These are phyloP conservation scores for Peromyscus polionotus DNA, from an alignment of 2,113 vertebrate species.

Conservation along the genomic window DNA sequence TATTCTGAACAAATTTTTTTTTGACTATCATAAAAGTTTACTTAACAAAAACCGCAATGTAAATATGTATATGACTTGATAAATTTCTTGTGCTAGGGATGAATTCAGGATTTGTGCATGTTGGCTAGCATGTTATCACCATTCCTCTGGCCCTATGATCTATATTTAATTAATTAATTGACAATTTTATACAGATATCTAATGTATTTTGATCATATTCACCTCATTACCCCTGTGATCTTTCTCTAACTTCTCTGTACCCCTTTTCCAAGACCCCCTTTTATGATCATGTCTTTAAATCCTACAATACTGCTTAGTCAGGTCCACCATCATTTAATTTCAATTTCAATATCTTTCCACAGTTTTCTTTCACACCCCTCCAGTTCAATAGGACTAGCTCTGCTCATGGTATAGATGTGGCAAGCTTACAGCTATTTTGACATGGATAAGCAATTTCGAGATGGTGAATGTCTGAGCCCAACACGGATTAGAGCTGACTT, in stretches of 20 bases:
- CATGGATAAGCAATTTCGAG: background rate
- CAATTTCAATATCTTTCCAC: constrained; percentile 66
- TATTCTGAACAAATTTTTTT: background rate
- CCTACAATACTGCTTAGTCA: constrained; percentile 93
- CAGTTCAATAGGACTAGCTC: background rate
- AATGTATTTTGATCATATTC: background rate
- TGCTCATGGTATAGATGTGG: background rate
- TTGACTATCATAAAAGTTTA: constrained; percentile 81
- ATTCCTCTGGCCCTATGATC: background rate
- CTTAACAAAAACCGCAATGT: constrained; percentile 74
- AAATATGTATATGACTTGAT: background rate
- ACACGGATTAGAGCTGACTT: background rate
- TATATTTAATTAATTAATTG: background rate
- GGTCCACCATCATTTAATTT: constrained; percentile 95
- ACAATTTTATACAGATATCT: background rate
- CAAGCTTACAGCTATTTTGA: background rate
- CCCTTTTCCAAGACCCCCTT: background rate
- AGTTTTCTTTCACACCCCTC: background rate
- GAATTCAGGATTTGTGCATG: background rate
- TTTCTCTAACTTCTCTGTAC: background rate
- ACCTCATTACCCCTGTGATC: background rate
- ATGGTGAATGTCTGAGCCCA: background rate
- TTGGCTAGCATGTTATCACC: background rate
- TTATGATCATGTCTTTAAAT: constrained; percentile 75
- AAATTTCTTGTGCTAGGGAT: background rate